Percentiles rank a stretch among this genome's conserved stretches.
These are phyloP conservation scores for Halictus rubicundus DNA, from an alignment of 1,140 invertebrate species.

Conservation along the genomic window DNA sequence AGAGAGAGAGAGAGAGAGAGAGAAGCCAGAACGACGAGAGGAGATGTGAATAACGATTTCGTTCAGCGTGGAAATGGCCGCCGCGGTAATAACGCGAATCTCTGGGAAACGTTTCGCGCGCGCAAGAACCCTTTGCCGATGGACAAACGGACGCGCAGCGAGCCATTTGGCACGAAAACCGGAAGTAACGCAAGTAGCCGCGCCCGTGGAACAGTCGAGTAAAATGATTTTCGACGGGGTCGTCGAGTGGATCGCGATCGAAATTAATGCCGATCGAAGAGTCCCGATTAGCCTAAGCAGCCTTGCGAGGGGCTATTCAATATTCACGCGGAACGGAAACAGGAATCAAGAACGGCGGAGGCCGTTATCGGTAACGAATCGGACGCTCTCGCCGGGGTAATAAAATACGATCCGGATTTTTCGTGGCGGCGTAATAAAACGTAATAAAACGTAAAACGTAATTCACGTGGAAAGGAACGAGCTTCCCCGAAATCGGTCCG, in stretches of 20 bases:
- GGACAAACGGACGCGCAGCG: too few relatives aligned
- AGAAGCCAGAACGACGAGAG: background rate
- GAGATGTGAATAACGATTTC: background rate
- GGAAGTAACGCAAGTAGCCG: too few relatives aligned
- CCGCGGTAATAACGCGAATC: background rate
- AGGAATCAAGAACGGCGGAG: background rate
- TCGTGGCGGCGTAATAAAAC: background rate
- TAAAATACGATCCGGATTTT: slow-evolving; percentile 2
- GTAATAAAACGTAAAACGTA: slow-evolving; percentile 5
- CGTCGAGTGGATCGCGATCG: background rate
- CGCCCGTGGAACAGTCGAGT: too few relatives aligned
- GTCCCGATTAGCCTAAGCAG: background rate
- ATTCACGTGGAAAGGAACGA: background rate
- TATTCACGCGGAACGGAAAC: background rate
- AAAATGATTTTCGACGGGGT: background rate
- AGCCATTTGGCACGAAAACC: too few relatives aligned
- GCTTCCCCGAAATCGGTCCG: slow-evolving; percentile 47
- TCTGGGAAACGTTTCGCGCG: background rate
- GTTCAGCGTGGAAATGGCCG: background rate
- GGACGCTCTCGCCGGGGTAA: background rate
- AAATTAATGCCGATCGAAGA: background rate
- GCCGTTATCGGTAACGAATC: background rate
- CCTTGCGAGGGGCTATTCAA: background rate
- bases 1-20: too few relatives aligned
- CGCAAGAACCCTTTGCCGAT: background rate